Evolutionary conservation across 37 sponge, comb jelly and placozoan species (phyloP).

Genomic region (Halichondria panicea): DNA sequence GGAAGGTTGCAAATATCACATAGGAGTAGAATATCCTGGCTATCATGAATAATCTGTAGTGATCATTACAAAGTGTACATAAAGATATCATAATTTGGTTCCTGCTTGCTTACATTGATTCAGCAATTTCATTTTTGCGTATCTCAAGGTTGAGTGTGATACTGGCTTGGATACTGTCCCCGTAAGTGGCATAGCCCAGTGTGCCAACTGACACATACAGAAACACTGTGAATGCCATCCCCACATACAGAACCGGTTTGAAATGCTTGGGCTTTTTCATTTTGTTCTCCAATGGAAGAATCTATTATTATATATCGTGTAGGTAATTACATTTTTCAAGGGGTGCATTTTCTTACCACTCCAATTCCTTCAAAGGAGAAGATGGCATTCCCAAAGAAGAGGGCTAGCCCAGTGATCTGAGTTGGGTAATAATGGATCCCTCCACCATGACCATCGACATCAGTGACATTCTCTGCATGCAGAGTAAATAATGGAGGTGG

Average conservation of each 20-base stretch:
- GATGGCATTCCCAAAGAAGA: conserved; percentile 88
- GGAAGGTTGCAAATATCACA: conserved; percentile 61
- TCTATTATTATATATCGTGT: no score
- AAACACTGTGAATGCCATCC: conserved; percentile 52
- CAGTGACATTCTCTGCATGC: no score
- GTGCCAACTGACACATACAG: conserved; percentile 54
- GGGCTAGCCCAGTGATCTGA: no score
- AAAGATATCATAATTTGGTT: no score
- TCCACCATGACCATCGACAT: no score
- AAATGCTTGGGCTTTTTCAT: conserved; percentile 83
- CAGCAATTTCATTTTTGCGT: conserved; percentile 15
- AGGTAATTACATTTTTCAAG: no score
- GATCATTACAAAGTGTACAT: no score
- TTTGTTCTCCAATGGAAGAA: conserved; percentile 93
- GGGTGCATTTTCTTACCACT: conserved; percentile 74
- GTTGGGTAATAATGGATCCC: no score
- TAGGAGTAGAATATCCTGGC: conserved; percentile 61
- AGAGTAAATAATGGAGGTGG: no score
- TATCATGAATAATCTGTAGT: conserved; percentile 60
- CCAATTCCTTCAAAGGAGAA: conserved; percentile 96
- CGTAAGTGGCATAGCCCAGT: conserved; percentile 83
- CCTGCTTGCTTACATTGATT: no score
- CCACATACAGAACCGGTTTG: conserved; percentile 37
- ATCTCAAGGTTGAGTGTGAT: conserved; percentile 77
- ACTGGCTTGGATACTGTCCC: conserved; percentile 51